A percentile compares a stretch with the other conserved stretches of the same genome.
Evolutionary conservation across 2,888 invertebrate species (phyloP).

Genomic region (Diadromus collaris): DNA sequence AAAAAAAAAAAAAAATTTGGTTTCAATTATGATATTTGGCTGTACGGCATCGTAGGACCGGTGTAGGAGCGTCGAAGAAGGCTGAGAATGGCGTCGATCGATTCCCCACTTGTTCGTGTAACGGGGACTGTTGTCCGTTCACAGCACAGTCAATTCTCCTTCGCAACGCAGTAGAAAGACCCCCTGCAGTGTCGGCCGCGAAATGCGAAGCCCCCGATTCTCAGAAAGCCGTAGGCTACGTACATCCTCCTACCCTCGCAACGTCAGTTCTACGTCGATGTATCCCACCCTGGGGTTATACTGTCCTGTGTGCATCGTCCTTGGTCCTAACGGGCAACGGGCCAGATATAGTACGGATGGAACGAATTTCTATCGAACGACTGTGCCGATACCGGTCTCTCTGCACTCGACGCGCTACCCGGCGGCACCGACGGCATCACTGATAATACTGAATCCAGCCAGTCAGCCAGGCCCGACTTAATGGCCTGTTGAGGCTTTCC

Average conservation of each 20-base stretch:
- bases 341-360: slow-evolving; percentile 8
- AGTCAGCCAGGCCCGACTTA: not conserved
- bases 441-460: slow-evolving; percentile 11
- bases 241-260: slow-evolving; percentile 5
- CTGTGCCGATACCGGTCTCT: slow-evolving; percentile 19
- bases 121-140: slow-evolving; percentile 27
- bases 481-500: slow-evolving; percentile 7
- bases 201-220: slow-evolving; percentile 23
- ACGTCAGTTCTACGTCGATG: not conserved
- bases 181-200: slow-evolving; percentile 16
- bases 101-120: slow-evolving; percentile 27
- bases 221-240: not conserved
- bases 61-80: not conserved
- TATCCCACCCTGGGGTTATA: not conserved
- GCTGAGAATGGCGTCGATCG: slow-evolving; percentile 13
- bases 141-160: slow-evolving; percentile 24
- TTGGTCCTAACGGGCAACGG: slow-evolving; percentile 23
- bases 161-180: slow-evolving; percentile 26
- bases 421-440: slow-evolving; percentile 18
- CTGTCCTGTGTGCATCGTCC: slow-evolving; percentile 24
- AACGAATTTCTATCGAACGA: slow-evolving; percentile 35
- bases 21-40: not conserved
- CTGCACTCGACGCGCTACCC: not conserved
- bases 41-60: not conserved
- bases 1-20: not conserved